Percentiles rank a stretch among this genome's conserved stretches.
These are phyloP conservation scores for Ceriagrion tenellum DNA, from an alignment of 2,888 invertebrate genomes.

Conservation along the genomic window DNA sequence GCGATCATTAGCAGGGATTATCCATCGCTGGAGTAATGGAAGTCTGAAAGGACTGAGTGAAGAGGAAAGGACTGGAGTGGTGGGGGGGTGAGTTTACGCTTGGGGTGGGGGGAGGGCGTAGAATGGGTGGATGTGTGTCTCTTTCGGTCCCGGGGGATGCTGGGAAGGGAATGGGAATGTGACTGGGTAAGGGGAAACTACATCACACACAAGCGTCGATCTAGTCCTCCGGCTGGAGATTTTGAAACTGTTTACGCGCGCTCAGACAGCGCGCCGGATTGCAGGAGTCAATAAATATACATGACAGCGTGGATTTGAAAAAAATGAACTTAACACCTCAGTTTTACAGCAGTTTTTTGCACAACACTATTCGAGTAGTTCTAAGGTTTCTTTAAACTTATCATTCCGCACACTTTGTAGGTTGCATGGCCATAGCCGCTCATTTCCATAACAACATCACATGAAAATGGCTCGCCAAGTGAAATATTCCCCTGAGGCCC, in stretches of 20 bases:
- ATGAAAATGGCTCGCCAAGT: too few relatives aligned
- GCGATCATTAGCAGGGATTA: slow-evolving; percentile 64
- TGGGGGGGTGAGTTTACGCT: not conserved
- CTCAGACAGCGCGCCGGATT: not conserved
- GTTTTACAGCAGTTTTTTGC: too few relatives aligned
- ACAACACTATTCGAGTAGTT: too few relatives aligned
- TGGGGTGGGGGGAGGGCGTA: not conserved
- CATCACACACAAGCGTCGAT: not conserved
- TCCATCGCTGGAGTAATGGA: slow-evolving; percentile 58
- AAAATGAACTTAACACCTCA: too few relatives aligned
- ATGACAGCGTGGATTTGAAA: too few relatives aligned
- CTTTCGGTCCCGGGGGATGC: slow-evolving; percentile 1
- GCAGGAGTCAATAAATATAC: too few relatives aligned
- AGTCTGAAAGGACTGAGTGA: slow-evolving; percentile 52
- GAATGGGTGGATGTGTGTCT: not conserved
- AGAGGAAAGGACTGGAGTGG: not conserved
- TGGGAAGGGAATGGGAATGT: not conserved
- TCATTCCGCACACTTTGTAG: too few relatives aligned
- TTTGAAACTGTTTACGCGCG: not conserved
- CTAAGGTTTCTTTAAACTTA: too few relatives aligned
- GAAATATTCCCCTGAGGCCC: too few relatives aligned
- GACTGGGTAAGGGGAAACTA: not conserved
- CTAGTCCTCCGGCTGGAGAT: not conserved
- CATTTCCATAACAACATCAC: too few relatives aligned
- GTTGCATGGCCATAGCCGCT: too few relatives aligned